phyloP scores from a whole-genome alignment of 2,888 invertebrate genomes.

The Hofmannophila pseudospretella region DNA sequence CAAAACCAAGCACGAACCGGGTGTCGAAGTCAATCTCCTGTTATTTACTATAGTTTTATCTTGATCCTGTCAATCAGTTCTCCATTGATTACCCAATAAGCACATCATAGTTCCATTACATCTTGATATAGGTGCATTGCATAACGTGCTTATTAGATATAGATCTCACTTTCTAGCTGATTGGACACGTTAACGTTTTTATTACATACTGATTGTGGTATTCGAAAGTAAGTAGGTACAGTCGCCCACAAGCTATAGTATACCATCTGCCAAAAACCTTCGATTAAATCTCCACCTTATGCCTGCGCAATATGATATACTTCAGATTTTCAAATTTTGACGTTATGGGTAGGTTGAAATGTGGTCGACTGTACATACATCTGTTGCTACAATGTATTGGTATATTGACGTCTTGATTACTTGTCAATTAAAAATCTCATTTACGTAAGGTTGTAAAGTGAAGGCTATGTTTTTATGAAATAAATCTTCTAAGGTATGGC shows the following conservation, averaged over 20 bases:
- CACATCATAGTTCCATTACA: not conserved
- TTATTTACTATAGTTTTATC: not conserved
- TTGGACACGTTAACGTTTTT: conserved; percentile 12
- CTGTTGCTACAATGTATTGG: not conserved
- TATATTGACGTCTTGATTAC: conserved; percentile 2
- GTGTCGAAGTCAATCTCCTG: not conserved
- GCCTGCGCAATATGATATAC: no score
- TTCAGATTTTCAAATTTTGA: no score
- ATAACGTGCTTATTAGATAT: not conserved
- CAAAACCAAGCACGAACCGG: no score
- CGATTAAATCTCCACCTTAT: no score
- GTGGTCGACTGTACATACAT: not conserved
- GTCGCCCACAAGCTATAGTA: no score
- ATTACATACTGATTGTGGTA: conserved; percentile 7
- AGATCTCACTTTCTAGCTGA: conserved; percentile 17
- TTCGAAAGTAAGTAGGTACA: conserved; percentile 2
- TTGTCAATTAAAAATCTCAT: no score
- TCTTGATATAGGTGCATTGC: conserved; percentile 2
- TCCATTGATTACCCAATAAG: conserved; percentile 1
- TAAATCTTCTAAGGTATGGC: no score
- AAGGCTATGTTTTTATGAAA: no score
- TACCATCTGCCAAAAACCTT: no score
- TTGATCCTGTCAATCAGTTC: not conserved
- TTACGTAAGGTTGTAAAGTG: no score
- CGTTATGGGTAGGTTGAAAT: no score